phyloP scores from a whole-genome alignment of 1,140 invertebrate genomes.

The Hirudo medicinalis region DNA sequence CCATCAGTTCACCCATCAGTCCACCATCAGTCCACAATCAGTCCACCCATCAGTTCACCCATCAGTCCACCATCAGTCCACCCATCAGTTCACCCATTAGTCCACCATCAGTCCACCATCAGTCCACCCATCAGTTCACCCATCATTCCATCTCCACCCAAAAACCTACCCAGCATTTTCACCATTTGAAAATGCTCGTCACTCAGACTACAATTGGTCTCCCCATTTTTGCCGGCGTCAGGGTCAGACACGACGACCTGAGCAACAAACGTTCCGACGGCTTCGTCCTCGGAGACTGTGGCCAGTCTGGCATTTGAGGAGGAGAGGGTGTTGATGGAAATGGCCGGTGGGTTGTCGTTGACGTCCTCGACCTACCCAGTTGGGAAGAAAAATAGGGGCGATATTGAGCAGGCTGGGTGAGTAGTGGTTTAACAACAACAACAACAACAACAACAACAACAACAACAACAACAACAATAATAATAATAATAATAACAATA shows the following conservation, averaged over 20 bases:
- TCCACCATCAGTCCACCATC: not conserved
- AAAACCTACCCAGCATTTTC: not conserved
- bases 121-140: not conserved
- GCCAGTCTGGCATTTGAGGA: slow-evolving; percentile 41
- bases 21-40: not conserved
- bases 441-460: too few species aligned
- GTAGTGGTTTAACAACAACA: too few species aligned
- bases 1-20: not conserved
- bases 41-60: not conserved
- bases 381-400: too few species aligned
- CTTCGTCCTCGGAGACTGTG: slow-evolving; percentile 79
- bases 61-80: not conserved
- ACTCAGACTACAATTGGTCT: slow-evolving; percentile 33
- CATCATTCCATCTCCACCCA: not conserved
- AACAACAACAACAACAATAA: too few species aligned
- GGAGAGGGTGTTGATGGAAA: slow-evolving; percentile 20
- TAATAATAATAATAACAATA: too few species aligned
- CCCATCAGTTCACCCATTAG: not conserved
- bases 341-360: slow-evolving; percentile 38
- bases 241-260: slow-evolving; percentile 74
- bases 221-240: slow-evolving; percentile 74
- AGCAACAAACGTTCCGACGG: slow-evolving; percentile 73
- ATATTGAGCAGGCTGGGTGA: too few species aligned
- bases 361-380: slow-evolving; percentile 33
- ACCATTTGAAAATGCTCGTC: slow-evolving; percentile 17